A percentile compares a stretch with the other conserved stretches of the same genome.
These are phyloP conservation scores for Salminus brasiliensis DNA, from an alignment of 2,113 vertebrate genomes.

Conservation along the genomic window DNA sequence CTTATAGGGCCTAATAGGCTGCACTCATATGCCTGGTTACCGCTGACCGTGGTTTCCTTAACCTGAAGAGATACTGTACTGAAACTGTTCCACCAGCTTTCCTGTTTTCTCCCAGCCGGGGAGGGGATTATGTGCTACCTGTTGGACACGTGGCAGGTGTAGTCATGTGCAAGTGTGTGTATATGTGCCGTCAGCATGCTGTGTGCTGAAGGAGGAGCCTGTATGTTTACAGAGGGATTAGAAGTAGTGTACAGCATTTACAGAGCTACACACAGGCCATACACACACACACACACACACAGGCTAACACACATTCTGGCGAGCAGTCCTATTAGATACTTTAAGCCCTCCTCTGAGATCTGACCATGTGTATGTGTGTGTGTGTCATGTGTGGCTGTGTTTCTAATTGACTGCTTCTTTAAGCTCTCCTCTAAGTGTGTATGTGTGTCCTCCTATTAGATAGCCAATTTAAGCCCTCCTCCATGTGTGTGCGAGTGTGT, in stretches of 20 bases:
- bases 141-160: conserved; percentile 19
- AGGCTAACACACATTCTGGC: not conserved
- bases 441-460: not conserved
- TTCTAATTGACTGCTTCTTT: conserved; percentile 5
- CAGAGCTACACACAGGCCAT: not conserved
- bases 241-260: conserved; percentile 5
- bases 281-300: not conserved
- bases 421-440: not conserved
- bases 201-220: conserved; percentile 4
- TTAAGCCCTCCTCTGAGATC: conserved; percentile 4
- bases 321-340: conserved; percentile 14
- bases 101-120: conserved; percentile 3
- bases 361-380: not conserved
- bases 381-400: not conserved
- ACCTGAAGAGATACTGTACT: too few relatives aligned
- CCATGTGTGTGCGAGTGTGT: too few relatives aligned
- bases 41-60: too few relatives aligned
- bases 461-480: not conserved
- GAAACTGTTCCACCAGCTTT: too few relatives aligned
- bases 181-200: not conserved
- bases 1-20: too few relatives aligned
- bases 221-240: conserved; percentile 14
- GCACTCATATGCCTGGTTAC: too few relatives aligned
- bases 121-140: not conserved
- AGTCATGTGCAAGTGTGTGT: conserved; percentile 1